Percentiles rank a stretch among this genome's conserved stretches.
Conservation (phyloP, 2,797 vertebrate species). For the Gambusia yucatana region DNA sequence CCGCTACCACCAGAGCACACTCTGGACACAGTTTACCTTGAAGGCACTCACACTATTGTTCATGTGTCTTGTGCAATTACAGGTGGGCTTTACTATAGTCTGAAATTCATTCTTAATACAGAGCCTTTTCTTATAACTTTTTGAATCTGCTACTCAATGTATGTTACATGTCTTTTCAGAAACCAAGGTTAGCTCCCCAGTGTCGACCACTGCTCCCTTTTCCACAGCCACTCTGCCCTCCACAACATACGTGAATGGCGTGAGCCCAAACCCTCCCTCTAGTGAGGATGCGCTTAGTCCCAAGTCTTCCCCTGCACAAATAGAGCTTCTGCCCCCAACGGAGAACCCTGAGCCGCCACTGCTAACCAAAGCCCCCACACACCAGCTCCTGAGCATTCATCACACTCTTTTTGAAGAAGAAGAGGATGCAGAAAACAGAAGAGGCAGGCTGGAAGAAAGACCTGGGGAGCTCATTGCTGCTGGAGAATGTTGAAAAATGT, state of each 20-base stretch:
- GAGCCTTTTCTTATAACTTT: not conserved
- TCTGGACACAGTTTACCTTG: slow-evolving; percentile 89
- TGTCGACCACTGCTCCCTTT: slow-evolving; percentile 76
- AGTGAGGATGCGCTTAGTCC: slow-evolving; percentile 78
- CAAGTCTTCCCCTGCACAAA: slow-evolving; percentile 67
- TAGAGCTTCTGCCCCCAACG: slow-evolving; percentile 56
- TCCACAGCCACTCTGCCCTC: slow-evolving; percentile 76
- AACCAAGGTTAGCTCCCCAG: slow-evolving; percentile 78
- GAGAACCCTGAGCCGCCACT: slow-evolving; percentile 65
- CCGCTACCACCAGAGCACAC: slow-evolving; percentile 87
- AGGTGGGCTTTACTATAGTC: slow-evolving; percentile 73
- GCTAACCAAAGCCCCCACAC: slow-evolving; percentile 75
- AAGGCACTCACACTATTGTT: slow-evolving; percentile 88
- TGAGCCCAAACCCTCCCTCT: slow-evolving; percentile 76
- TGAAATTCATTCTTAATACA: not conserved
- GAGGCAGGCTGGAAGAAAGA: slow-evolving; percentile 77
- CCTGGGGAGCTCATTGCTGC: slow-evolving; percentile 83
- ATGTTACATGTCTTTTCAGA: slow-evolving; percentile 60
- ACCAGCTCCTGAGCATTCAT: slow-evolving; percentile 82
- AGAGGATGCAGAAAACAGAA: slow-evolving; percentile 73
- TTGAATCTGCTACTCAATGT: not conserved
- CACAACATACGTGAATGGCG: slow-evolving; percentile 79
- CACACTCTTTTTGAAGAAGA: slow-evolving; percentile 82
- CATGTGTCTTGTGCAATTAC: slow-evolving; percentile 86
- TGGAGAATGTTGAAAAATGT: slow-evolving; percentile 79